phyloP scores from a whole-genome alignment of 2,797 vertebrate species.

The Microcaecilia unicolor region DNA sequence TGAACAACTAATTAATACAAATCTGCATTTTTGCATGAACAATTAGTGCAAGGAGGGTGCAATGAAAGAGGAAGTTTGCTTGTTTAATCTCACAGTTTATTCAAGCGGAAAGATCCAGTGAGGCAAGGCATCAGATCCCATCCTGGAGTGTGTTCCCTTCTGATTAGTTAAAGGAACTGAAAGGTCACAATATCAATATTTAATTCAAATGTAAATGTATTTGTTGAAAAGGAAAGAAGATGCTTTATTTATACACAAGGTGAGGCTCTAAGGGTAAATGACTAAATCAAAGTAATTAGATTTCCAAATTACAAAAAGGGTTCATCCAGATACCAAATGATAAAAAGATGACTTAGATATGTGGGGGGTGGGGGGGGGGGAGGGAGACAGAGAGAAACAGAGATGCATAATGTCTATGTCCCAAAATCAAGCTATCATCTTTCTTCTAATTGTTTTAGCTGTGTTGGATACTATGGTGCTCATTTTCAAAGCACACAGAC shows the following conservation, averaged over 20 bases:
- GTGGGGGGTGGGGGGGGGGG: too few species aligned
- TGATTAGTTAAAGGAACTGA: conserved; percentile 68
- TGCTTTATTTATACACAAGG: conserved; percentile 49
- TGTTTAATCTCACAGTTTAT: conserved; percentile 69
- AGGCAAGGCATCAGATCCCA: conserved; percentile 56
- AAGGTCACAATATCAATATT: conserved; percentile 78
- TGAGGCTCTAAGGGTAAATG: conserved; percentile 37
- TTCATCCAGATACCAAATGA: conserved; percentile 35
- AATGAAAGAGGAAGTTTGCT: conserved; percentile 68
- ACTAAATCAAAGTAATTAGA: conserved; percentile 45
- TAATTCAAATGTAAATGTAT: conserved; percentile 62
- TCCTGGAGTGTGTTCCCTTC: conserved; percentile 54
- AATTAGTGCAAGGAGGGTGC: conserved; percentile 70
- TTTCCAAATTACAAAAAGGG: conserved; percentile 37
- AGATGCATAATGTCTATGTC: too few species aligned
- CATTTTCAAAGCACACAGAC: too few species aligned
- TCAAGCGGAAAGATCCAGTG: conserved; percentile 66
- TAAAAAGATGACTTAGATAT: too few species aligned
- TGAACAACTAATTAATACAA: conserved; percentile 82
- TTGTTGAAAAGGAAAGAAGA: conserved; percentile 53
- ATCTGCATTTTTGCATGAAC: conserved; percentile 88
- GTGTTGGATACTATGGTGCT: too few species aligned
- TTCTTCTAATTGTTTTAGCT: too few species aligned
- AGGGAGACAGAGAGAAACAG: too few species aligned
- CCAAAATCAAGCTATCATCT: too few species aligned